Conservation (phyloP, 1,140 invertebrate genomes). For the Drosophila mojavensis region DNA sequence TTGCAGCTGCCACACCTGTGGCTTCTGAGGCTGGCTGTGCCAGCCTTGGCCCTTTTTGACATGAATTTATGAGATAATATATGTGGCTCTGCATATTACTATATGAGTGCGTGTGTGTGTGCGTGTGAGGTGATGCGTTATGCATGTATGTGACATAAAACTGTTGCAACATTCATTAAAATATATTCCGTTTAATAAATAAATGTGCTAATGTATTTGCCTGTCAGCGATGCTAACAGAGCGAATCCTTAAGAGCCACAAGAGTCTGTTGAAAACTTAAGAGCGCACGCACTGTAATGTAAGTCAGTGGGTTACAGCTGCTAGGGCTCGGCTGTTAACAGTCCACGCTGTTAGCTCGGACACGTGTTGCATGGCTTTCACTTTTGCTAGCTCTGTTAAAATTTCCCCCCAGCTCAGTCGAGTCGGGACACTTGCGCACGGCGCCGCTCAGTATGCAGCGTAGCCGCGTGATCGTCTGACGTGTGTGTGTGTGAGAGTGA, state of each 20-base stretch:
- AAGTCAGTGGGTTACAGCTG: slow-evolving; percentile 37
- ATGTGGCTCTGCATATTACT: not conserved
- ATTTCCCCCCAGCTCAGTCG: slow-evolving; percentile 28
- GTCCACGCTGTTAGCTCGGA: not conserved
- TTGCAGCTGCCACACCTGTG: slow-evolving; percentile 76
- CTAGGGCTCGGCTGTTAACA: slow-evolving; percentile 33
- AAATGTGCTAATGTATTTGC: slow-evolving; percentile 39
- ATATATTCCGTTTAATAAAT: slow-evolving; percentile 65
- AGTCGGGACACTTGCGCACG: slow-evolving; percentile 1
- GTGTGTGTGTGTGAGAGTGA: slow-evolving; percentile 9
- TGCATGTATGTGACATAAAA: slow-evolving; percentile 36
- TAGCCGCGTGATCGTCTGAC: slow-evolving; percentile 36
- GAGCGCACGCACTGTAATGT: slow-evolving; percentile 24
- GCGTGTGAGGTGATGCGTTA: not conserved
- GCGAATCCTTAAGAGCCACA: slow-evolving; percentile 1
- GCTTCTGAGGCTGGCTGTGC: slow-evolving; percentile 44
- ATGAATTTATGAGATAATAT: slow-evolving; percentile 62
- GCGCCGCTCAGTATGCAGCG: slow-evolving; percentile 25
- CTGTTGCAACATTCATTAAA: slow-evolving; percentile 70
- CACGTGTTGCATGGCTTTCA: slow-evolving; percentile 69
- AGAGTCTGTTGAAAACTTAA: slow-evolving; percentile 12
- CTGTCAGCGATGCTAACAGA: slow-evolving; percentile 19
- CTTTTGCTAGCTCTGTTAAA: slow-evolving; percentile 52
- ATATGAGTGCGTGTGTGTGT: not conserved
- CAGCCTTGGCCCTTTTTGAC: slow-evolving; percentile 70